Evolutionary conservation across 2,888 invertebrate species (phyloP).

Genomic region (Lasioglossum malachurum): DNA sequence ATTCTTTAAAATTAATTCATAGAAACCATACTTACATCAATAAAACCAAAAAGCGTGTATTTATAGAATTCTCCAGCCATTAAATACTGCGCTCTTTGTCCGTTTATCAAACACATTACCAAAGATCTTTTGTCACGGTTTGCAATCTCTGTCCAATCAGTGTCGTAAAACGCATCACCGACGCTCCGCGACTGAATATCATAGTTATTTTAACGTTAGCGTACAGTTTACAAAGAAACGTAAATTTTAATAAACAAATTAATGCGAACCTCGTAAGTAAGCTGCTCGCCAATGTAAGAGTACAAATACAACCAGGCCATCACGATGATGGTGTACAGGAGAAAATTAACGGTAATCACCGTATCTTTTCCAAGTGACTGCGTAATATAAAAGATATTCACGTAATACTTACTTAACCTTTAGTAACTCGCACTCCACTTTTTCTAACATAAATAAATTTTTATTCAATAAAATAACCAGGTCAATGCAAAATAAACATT

Average conservation of each 20-base stretch:
- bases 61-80: conserved; percentile 7
- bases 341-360: not conserved
- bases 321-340: not conserved
- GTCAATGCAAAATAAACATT: no score
- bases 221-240: not conserved
- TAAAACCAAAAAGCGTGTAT: conserved; percentile 2
- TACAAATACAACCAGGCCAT: conserved; percentile 31
- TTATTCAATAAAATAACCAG: no score
- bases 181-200: conserved; percentile 85
- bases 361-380: not conserved
- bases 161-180: conserved; percentile 86
- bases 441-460: no score
- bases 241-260: not conserved
- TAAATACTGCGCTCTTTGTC: conserved; percentile 3
- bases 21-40: not conserved
- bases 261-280: not conserved
- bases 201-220: not conserved
- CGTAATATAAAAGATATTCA: not conserved
- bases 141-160: conserved; percentile 74
- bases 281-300: conserved; percentile 46
- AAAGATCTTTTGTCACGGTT: not conserved
- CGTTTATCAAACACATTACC: not conserved
- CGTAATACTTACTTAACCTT: not conserved
- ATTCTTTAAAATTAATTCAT: not conserved
- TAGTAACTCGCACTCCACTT: no score